Base-by-base conservation (phyloP, 1,140 invertebrate genomes). In the Drosophila rufa region DNA sequence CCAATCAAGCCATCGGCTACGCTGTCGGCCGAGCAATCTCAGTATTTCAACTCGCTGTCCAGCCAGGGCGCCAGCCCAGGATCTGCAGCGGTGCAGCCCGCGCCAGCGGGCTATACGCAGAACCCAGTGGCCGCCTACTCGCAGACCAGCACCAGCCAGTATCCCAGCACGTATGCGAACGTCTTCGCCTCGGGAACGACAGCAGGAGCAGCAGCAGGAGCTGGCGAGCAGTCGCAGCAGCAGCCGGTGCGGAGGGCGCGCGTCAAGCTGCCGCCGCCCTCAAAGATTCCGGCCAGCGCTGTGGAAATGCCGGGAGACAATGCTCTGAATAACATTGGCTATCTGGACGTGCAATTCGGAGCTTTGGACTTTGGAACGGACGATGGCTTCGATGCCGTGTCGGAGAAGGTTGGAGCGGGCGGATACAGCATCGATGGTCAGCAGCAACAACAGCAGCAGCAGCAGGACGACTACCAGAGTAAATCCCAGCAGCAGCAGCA, bases 281-380 rank as follows among this genome's bases (percentile, higher is more conserved):
- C 97, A 19, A 98, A 98, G 96, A 99, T 99, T 82, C 98, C 98
- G 40, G 95, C 97, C 17, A 97, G 96, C 68, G 98, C 98, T 50
- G 98, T 99, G 33, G 98, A 99, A 93, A 99, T 99, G 98, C 98
- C 96, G 0, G 97, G 97, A 56, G 97, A 98, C 93, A 89, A 89
- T 70, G 95, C 95, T 30, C 94, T 94, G 64, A 95, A 94, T 76
- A 94, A 94, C 71, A 96, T 97, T 71, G 95, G 95, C 71, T 96
- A 96, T 80, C 94, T 99, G 53, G 98, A 98, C 94, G 97, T 99
- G 53, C 98, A 99, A 93, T 99, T 99, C 93, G 98, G 98, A 60
- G 97, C 96, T 17, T 94, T 99, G 75, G 98, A 99, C 85, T 97
- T 98, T 91, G 96, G 97, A 53, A 93, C 94, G n/a, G 93, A 93